Evolutionary conservation across 2,888 invertebrate species (phyloP), one percentile per base, ranked within the genome.

Genomic region (Cataglyphis altisquamis): DNA sequence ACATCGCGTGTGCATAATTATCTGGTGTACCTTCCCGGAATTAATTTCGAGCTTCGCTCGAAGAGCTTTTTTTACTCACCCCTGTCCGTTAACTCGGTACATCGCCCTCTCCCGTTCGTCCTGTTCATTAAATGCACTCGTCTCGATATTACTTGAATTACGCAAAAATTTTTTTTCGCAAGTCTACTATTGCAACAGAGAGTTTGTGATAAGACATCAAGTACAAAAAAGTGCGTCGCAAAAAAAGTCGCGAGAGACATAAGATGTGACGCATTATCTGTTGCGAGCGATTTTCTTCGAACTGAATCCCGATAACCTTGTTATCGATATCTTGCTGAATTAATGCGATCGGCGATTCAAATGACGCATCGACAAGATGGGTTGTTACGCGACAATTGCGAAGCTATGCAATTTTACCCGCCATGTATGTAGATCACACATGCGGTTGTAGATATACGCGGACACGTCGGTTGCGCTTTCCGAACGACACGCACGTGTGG

Each of bases 1-100:
- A 86, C 84, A 89, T 91, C 87, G 92, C 92, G 92, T 92, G 91
- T 83, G 85, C 89, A 84, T 91, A 92, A 91, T 91, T 90, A 91
- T 88, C 88, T 85, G 78, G 75, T 87, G 86, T 85, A 88, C 88
- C 90, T 91, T 91, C 91, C 86, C 86, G 88, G 90, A 91, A 91
- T 91, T 91, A 90, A 91, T 91, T 89, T 91, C 87, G 77, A 87
- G 88, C 86, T 88, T 84, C 85, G 77, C 70, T 60, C 83, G 72
- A 85, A 88, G 78, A 67, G 39, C 25, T 63, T 73, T 86, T 86
- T 86, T 89, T 87, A 63, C 67, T 45, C 41, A 64, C 62, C 84
- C 84, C 68, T 48, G 57, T 60, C 62, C 63, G 68, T 52, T 66
- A 41, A 36, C 57, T n/a, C 73, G 39, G 78, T 57, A 45, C 82